A percentile compares a stretch with the other conserved stretches of the same genome.
Evolutionary conservation across 2,888 invertebrate genomes (phyloP).

Genomic region (Creontiades dilutus): DNA sequence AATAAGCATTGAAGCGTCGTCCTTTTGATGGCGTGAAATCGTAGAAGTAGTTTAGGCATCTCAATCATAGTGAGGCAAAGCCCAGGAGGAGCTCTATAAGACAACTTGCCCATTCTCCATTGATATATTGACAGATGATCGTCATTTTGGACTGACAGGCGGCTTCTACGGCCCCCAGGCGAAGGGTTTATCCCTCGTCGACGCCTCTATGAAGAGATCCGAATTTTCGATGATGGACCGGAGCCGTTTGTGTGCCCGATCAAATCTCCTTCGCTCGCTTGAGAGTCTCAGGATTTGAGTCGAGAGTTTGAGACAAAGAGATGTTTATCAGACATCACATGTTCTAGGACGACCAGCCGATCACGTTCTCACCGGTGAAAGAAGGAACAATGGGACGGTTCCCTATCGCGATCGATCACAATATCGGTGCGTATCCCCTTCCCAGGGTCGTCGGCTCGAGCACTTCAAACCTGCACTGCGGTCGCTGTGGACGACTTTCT

Average conservation of each 20-base stretch:
- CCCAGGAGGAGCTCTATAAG: neutral
- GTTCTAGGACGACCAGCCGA: neutral
- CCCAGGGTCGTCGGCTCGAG: neutral
- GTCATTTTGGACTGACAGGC: neutral
- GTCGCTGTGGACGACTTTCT: conserved; percentile 17
- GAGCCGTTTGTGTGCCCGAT: neutral
- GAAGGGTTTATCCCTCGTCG: neutral
- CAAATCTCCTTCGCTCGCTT: neutral
- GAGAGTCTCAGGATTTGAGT: neutral
- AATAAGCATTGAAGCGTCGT: too few relatives aligned
- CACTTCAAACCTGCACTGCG: neutral
- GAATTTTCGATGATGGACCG: neutral
- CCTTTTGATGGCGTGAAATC: too few relatives aligned
- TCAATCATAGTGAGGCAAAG: too few relatives aligned
- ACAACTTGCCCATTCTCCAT: neutral
- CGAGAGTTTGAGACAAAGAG: neutral
- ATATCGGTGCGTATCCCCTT: conserved; percentile 17
- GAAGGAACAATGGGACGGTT: conserved; percentile 27
- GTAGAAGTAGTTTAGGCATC: too few relatives aligned
- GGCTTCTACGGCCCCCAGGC: neutral
- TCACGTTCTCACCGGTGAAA: conserved; percentile 10
- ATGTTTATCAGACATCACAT: conserved; percentile 13
- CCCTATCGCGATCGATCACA: conserved; percentile 29
- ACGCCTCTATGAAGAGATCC: neutral
- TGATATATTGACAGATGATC: conserved; percentile 13